phyloP scores from a whole-genome alignment of 37 sponge, comb jelly and placozoan genomes.

The Theonella swinhoei region DNA sequence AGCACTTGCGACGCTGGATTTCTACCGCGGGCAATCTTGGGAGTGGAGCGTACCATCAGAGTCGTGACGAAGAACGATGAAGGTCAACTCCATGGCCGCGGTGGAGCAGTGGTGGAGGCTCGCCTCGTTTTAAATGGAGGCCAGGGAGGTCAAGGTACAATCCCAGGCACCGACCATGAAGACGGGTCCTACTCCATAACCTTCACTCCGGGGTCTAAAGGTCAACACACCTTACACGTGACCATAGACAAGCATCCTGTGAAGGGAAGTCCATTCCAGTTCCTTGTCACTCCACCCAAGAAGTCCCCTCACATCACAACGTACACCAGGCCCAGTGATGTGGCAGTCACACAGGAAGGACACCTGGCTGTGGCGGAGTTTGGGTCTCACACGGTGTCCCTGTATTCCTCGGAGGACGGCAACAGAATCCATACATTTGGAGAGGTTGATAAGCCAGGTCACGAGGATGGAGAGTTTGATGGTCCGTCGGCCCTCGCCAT shows the following conservation, averaged over 20 bases:
- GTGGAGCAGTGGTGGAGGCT: conserved; percentile 8
- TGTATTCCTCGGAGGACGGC: not conserved
- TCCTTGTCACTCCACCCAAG: not conserved
- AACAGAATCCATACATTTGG: conserved; percentile 1
- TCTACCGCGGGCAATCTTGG: not conserved
- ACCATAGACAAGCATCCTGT: conserved; percentile 6
- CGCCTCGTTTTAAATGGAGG: not conserved
- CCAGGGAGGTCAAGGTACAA: not conserved
- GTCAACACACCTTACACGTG: conserved; percentile 13
- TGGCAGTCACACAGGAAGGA: conserved; percentile 32
- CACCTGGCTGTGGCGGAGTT: conserved; percentile 16
- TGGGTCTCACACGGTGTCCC: not conserved
- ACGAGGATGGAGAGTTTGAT: conserved; percentile 43
- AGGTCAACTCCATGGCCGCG: conserved; percentile 12
- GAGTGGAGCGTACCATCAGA: conserved; percentile 1
- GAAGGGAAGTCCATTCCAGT: conserved; percentile 13
- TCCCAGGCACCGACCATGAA: not conserved
- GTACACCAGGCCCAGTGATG: conserved; percentile 12
- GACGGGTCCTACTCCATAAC: conserved; percentile 17
- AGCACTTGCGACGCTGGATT: not conserved
- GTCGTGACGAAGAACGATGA: not conserved
- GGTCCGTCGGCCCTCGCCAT: conserved; percentile 45
- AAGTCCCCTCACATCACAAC: not conserved
- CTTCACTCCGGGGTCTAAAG: conserved; percentile 5
- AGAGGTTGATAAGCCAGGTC: conserved; percentile 17